phyloP scores from a whole-genome alignment of 2,888 invertebrate species.

The Acleris holmiana region DNA sequence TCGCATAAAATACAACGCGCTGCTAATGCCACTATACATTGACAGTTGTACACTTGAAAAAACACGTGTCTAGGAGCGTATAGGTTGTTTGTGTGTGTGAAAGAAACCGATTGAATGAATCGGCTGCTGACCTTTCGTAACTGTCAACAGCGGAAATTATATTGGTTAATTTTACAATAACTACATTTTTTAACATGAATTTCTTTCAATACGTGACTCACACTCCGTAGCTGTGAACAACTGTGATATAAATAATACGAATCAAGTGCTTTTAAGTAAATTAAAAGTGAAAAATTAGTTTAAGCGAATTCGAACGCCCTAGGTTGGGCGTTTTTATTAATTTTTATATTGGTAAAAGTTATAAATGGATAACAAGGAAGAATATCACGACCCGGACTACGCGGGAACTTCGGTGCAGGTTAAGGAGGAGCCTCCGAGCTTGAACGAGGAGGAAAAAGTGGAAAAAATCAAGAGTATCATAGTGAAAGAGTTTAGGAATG shows the following conservation, averaged over 20 bases:
- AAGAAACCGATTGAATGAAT: constrained; percentile 51
- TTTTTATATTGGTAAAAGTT: constrained; percentile 52
- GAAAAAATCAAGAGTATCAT: constrained; percentile 86
- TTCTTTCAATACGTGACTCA: constrained; percentile 47
- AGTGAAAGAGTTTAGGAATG: constrained; percentile 88
- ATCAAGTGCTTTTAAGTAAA: constrained; percentile 42
- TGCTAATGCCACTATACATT: constrained; percentile 31
- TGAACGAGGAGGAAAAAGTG: constrained; percentile 69
- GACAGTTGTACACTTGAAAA: constrained; percentile 35
- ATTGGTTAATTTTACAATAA: constrained; percentile 58
- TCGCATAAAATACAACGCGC: background rate
- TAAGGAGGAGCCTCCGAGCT: constrained; percentile 54
- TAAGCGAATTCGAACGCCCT: constrained; percentile 10
- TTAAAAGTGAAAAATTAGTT: constrained; percentile 34
- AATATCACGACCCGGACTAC: constrained; percentile 86
- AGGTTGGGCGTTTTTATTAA: constrained; percentile 57
- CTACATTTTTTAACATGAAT: constrained; percentile 50
- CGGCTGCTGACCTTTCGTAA: constrained; percentile 74
- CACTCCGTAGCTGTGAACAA: constrained; percentile 52
- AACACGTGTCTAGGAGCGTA: constrained; percentile 38
- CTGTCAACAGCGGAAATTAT: constrained; percentile 69
- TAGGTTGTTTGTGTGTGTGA: constrained; percentile 46
- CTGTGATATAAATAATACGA: constrained; percentile 49
- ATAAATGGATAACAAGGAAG: constrained; percentile 73
- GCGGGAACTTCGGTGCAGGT: constrained; percentile 58